Evolutionary conservation across 2,113 vertebrate species (phyloP).

Genomic region (Pteropus alecto): DNA sequence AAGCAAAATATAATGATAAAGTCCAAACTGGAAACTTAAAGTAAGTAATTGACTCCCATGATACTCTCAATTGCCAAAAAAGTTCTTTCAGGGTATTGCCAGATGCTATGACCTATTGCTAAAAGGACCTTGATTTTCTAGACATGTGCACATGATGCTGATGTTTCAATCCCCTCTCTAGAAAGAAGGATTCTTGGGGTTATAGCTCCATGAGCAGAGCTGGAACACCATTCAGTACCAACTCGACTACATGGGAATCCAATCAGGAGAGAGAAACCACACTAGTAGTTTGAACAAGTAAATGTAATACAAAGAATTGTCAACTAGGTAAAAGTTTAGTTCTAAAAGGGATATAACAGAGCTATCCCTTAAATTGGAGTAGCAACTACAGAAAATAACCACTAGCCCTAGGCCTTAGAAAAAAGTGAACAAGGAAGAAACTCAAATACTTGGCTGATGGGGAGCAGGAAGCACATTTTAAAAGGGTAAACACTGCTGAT

Average conservation of each 20-base stretch:
- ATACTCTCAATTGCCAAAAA: neutral
- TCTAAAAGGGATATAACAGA: neutral
- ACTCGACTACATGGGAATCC: neutral
- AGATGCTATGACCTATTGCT: neutral
- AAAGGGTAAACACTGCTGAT: neutral
- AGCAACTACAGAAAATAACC: neutral
- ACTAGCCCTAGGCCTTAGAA: neutral
- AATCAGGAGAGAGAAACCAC: neutral
- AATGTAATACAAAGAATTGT: neutral
- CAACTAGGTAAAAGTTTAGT: neutral
- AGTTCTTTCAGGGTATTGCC: neutral
- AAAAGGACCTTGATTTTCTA: neutral
- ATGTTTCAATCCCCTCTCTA: neutral
- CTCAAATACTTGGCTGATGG: neutral
- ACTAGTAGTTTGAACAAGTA: neutral
- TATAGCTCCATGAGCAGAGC: neutral
- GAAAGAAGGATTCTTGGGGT: neutral
- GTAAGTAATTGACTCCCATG: neutral
- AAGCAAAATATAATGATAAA: slow-evolving; percentile 8
- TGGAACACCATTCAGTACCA: neutral
- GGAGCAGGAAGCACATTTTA: neutral
- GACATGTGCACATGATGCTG: neutral
- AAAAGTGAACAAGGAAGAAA: neutral
- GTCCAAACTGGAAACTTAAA: neutral
- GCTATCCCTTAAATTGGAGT: neutral